phyloP scores from a whole-genome alignment of 2,113 vertebrate genomes.

The Rhinichthys klamathensis region DNA sequence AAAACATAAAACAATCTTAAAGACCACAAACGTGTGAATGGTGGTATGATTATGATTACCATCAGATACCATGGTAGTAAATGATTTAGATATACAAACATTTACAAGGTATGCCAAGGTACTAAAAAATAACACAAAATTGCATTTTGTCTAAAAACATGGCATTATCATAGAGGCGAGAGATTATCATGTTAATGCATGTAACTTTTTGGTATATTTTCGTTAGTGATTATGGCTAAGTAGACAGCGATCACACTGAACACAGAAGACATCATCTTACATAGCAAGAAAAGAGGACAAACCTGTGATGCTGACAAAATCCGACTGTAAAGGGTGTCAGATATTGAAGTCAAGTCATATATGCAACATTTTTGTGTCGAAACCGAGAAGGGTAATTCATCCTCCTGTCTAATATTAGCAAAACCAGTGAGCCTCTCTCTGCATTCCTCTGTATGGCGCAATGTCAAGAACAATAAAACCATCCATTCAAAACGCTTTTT shows the following conservation, averaged over 20 bases:
- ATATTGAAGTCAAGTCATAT: background rate
- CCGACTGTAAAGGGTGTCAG: background rate
- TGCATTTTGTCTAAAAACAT: background rate
- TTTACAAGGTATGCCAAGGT: too few relatives aligned
- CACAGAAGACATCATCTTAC: background rate
- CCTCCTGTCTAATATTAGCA: conserved; percentile 6
- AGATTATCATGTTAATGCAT: background rate
- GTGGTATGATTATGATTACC: background rate
- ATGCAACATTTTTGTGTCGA: background rate
- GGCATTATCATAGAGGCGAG: background rate
- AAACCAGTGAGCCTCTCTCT: background rate
- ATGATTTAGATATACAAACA: background rate
- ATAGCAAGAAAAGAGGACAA: background rate
- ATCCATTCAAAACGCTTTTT: conserved; percentile 51
- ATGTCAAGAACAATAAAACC: conserved; percentile 39
- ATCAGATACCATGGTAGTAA: background rate
- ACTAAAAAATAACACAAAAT: background rate
- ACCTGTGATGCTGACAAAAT: background rate
- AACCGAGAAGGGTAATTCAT: conserved; percentile 23
- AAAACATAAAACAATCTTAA: background rate
- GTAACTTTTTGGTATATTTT: background rate
- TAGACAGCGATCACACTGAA: background rate
- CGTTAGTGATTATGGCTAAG: background rate
- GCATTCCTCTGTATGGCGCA: conserved; percentile 1
- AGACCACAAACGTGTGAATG: background rate